Percentiles rank a stretch among this genome's conserved stretches.
Evolutionary conservation across 2,888 invertebrate genomes (phyloP).

Genomic region (Pocota personata): DNA sequence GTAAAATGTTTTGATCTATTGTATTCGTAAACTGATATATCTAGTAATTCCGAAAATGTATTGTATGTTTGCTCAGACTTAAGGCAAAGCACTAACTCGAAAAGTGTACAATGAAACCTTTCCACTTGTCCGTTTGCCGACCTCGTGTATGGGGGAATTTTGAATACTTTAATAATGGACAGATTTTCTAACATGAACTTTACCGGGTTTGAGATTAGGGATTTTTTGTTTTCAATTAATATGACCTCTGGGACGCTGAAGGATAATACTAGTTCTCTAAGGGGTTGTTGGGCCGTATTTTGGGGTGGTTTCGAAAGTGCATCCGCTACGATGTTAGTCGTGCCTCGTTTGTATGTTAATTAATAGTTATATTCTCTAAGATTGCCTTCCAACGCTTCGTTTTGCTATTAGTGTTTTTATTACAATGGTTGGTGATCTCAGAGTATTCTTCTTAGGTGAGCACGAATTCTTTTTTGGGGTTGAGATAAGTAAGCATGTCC

Average conservation of each 20-base stretch:
- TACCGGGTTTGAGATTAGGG: constrained; percentile 14
- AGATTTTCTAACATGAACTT: constrained; percentile 18
- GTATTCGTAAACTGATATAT: constrained; percentile 11
- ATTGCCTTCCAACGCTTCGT: too few relatives aligned
- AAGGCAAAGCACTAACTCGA: constrained; percentile 32
- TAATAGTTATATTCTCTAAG: too few relatives aligned
- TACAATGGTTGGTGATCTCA: too few relatives aligned
- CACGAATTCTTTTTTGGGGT: too few relatives aligned
- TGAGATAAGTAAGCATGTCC: too few relatives aligned
- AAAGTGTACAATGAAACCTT: constrained; percentile 36
- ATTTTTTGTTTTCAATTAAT: constrained; percentile 24
- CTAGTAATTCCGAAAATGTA: not conserved
- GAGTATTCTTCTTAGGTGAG: too few relatives aligned
- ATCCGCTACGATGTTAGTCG: too few relatives aligned
- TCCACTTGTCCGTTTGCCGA: constrained; percentile 27
- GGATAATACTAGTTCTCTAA: not conserved
- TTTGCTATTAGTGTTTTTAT: too few relatives aligned
- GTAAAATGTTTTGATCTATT: constrained; percentile 4
- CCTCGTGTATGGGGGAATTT: constrained; percentile 37
- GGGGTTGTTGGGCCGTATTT: too few relatives aligned
- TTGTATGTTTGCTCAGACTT: constrained; percentile 1
- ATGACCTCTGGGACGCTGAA: not conserved
- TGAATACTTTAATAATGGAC: constrained; percentile 31
- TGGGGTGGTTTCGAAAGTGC: too few relatives aligned
- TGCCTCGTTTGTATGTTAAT: too few relatives aligned